Conservation (phyloP, 2,888 invertebrate genomes). For the Ctenicera cuprea region DNA sequence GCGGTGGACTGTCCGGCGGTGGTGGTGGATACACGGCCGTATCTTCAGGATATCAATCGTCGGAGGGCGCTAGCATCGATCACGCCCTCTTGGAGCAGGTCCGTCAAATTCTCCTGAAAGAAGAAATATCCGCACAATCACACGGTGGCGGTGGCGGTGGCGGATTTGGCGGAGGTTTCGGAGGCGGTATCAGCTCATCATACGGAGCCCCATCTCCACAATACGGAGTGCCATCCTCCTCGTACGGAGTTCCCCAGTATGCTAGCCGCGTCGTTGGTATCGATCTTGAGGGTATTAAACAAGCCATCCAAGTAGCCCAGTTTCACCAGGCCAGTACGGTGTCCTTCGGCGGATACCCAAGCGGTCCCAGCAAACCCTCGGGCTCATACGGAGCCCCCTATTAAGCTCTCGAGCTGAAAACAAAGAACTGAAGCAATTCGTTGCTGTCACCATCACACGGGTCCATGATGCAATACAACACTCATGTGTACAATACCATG, state of each 20-base stretch:
- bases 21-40: conserved; percentile 86
- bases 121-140: conserved; percentile 81
- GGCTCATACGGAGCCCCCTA: conserved; percentile 82
- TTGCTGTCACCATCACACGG: conserved; percentile 67
- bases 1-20: conserved; percentile 76
- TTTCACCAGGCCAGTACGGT: conserved; percentile 82
- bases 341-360: conserved; percentile 73
- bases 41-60: conserved; percentile 86
- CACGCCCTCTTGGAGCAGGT: conserved; percentile 87
- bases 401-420: conserved; percentile 61
- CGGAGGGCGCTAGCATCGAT: conserved; percentile 89
- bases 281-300: conserved; percentile 89
- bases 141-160: conserved; percentile 74
- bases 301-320: conserved; percentile 91
- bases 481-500: conserved; percentile 64
- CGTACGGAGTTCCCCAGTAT: conserved; percentile 79
- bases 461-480: conserved; percentile 71
- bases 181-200: conserved; percentile 73
- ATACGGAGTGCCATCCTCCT: conserved; percentile 82
- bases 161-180: conserved; percentile 72
- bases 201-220: conserved; percentile 78
- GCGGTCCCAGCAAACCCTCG: conserved; percentile 75
- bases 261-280: conserved; percentile 84
- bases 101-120: conserved; percentile 88
- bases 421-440: conserved; percentile 59